A percentile compares a stretch with the other conserved stretches of the same genome.
Evolutionary conservation across 2,888 invertebrate species (phyloP).

Genomic region (Epinotia nisella): DNA sequence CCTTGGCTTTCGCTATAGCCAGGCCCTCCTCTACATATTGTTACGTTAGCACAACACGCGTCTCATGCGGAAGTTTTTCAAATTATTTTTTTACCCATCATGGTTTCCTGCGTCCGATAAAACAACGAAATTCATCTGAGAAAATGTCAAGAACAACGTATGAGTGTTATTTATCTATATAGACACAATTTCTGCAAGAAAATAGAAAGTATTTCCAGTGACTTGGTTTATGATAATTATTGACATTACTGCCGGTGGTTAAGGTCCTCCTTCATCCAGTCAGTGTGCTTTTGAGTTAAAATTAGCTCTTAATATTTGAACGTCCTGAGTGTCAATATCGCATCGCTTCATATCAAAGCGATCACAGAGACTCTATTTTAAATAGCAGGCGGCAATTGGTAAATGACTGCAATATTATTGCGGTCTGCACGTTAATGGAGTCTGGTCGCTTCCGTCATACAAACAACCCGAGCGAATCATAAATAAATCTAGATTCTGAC

Average conservation of each 20-base stretch:
- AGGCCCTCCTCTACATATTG: not conserved
- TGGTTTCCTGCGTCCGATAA: constrained; percentile 6
- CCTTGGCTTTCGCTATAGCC: too few species aligned
- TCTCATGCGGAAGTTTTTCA: not conserved
- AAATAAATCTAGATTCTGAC: constrained; percentile 54
- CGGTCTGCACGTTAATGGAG: constrained; percentile 46
- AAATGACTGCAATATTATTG: constrained; percentile 47
- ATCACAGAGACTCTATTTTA: constrained; percentile 35
- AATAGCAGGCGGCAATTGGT: constrained; percentile 39
- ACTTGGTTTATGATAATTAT: too few species aligned
- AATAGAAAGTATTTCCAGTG: constrained; percentile 2
- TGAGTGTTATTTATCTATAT: not conserved
- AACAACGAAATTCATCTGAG: constrained; percentile 4
- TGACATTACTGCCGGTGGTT: too few species aligned
- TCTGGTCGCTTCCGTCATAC: constrained; percentile 55
- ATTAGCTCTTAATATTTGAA: not conserved
- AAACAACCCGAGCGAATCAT: constrained; percentile 57
- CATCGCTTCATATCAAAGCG: constrained; percentile 17
- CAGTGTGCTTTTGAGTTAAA: not conserved
- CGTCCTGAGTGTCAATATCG: constrained; percentile 1
- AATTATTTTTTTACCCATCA: constrained; percentile 3
- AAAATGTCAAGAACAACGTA: constrained; percentile 8
- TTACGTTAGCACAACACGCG: not conserved
- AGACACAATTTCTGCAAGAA: not conserved
- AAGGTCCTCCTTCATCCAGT: not conserved